Percentiles rank a stretch among this genome's conserved stretches.
phyloP scores from a whole-genome alignment of 2,888 invertebrate genomes.

The Euspilapteryx auroguttella region DNA sequence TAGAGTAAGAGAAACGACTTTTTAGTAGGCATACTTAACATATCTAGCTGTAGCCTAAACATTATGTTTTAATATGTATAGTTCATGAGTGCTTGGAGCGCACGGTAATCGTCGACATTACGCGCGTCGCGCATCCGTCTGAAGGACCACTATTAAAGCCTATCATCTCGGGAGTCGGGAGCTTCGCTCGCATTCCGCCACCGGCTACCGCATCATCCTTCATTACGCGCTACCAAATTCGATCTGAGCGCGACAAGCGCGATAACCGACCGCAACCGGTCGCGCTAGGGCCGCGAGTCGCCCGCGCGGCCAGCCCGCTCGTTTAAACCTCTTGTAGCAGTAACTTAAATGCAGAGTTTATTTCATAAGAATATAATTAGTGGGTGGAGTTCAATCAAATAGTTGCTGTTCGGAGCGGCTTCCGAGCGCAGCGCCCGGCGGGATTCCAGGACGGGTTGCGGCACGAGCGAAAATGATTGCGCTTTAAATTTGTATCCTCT shows the following conservation, averaged over 20 bases:
- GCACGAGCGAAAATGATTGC: slow-evolving; percentile 1
- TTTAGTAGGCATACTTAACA: too few relatives aligned
- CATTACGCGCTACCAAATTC: slow-evolving; percentile 12
- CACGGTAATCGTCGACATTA: too few relatives aligned
- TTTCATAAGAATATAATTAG: slow-evolving; percentile 59
- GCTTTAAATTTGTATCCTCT: slow-evolving; percentile 3
- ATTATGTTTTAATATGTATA: too few relatives aligned
- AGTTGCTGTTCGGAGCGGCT: slow-evolving; percentile 21
- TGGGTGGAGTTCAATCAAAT: slow-evolving; percentile 55
- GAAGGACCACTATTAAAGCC: slow-evolving; percentile 2
- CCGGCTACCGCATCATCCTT: slow-evolving; percentile 24
- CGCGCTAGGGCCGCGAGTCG: slow-evolving; percentile 1
- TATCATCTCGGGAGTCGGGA: slow-evolving; percentile 1
- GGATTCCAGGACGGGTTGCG: slow-evolving; percentile 1
- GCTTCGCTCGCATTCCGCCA: slow-evolving; percentile 5
- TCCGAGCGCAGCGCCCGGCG: slow-evolving; percentile 5
- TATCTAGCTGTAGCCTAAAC: too few relatives aligned
- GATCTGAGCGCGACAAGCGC: slow-evolving; percentile 1
- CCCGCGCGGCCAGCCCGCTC: too few relatives aligned
- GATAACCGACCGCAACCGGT: not conserved
- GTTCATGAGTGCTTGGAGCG: too few relatives aligned
- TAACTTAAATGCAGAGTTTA: slow-evolving; percentile 48
- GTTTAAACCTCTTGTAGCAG: too few relatives aligned
- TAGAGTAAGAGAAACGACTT: too few relatives aligned
- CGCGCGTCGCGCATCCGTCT: too few relatives aligned